Base-by-base conservation (phyloP, 2,113 vertebrate species). In the Ciconia maguari region DNA sequence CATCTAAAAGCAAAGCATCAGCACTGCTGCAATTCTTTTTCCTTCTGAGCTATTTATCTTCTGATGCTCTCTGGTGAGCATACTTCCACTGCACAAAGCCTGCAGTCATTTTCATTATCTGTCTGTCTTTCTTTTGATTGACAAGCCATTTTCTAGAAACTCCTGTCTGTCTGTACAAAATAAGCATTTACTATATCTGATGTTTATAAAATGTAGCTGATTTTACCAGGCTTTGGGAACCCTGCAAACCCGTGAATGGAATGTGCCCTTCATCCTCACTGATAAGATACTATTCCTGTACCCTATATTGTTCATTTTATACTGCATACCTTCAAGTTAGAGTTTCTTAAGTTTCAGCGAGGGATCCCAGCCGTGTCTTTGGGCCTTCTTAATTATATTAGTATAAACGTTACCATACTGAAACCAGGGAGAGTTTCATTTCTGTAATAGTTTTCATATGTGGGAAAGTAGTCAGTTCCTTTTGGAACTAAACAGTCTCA, bases 261-360 rank as follows among this genome's bases (percentile, higher is more conserved):
- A 57, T 15, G 22, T 62, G 14, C 15, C 26, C 90, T 83, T 70
- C 30, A 38, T 46, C 5, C 24, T 57, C 36, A 44, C 6, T 44
- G 29, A 55, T 27, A 64, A 17, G 5, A 25, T 10, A 11, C 1
- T 36, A 3, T 74, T 82, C 9, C n/a, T 24, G 10, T 74, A 5
- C 30, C 13, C 69, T 51, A 5, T 14, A 12, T 58, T 49, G 11
- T 46, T 60, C 4, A 34, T 52, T 84, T 84, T 64, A 10, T 36
- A 22, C 9, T 16, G 18, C 3, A 38, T 29, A 32, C 16, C 12
- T 0, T 0, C 27, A 71, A 38, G 7, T 20, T 54, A 57, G 0
- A 0, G 5, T n/a, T 83, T 65, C 62, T 29, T 41, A 55, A 46
- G 16, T 60, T 87, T 78, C 48, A 79, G 9, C 0, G 1, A 76